Evolutionary conservation across 2,113 vertebrate genomes (phyloP).

Genomic region (Parotia lawesii): DNA sequence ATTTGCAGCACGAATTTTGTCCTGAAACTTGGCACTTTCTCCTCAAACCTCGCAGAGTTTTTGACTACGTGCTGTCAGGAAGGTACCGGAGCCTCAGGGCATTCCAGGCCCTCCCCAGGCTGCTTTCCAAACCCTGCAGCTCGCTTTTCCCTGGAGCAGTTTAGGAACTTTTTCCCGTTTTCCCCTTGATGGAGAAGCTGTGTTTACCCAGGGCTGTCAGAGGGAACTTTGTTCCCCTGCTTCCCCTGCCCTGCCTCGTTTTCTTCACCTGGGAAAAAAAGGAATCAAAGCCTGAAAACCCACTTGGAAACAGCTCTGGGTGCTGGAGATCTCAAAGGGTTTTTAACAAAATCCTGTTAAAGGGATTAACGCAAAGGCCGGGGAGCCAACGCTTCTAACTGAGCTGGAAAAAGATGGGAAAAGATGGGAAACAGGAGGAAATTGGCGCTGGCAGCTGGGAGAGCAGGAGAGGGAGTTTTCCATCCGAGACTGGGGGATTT

Average conservation of each 20-base stretch:
- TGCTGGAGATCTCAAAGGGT: not conserved
- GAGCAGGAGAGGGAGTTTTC: not conserved
- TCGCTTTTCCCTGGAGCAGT: not conserved
- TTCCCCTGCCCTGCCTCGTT: not conserved
- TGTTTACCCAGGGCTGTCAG: not conserved
- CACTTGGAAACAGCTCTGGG: not conserved
- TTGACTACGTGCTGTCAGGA: not conserved
- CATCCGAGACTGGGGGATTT: not conserved
- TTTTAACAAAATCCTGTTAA: not conserved
- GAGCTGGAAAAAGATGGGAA: not conserved
- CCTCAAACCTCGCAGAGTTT: not conserved
- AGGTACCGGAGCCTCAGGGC: not conserved
- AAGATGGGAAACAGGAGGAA: not conserved
- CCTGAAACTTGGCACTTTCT: not conserved
- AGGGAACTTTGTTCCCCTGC: not conserved
- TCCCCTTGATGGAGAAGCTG: not conserved
- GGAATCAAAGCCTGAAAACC: not conserved
- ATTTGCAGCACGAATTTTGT: not conserved
- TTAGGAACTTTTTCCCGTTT: not conserved
- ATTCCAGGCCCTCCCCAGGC: not conserved
- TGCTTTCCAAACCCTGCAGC: not conserved
- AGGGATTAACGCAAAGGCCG: not conserved
- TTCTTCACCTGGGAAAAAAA: not conserved
- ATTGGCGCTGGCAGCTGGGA: not conserved
- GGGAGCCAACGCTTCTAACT: not conserved